Conservation (phyloP, 2,888 invertebrate genomes). For the Acleris laterana region DNA sequence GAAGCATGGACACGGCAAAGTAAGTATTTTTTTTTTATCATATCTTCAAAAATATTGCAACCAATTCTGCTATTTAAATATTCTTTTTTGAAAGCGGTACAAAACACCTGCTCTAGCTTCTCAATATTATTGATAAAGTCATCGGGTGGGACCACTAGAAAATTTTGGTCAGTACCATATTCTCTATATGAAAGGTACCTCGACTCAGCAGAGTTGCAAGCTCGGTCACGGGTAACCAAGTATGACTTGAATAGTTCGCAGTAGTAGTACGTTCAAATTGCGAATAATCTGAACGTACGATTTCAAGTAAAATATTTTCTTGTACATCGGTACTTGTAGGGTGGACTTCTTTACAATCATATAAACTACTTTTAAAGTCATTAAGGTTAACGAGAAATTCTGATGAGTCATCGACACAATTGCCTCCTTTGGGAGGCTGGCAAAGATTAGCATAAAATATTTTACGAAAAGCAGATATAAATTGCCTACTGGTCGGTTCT, state of each 20-base stretch:
- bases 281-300: constrained; percentile 26
- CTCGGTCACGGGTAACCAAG: neutral
- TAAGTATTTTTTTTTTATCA: constrained; percentile 20
- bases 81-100: constrained; percentile 9
- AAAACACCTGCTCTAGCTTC: constrained; percentile 29
- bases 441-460: constrained; percentile 14
- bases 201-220: neutral
- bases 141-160: constrained; percentile 7
- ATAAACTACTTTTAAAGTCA: constrained; percentile 8
- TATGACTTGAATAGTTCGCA: neutral
- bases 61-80: constrained; percentile 26
- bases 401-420: constrained; percentile 35
- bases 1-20: constrained; percentile 29
- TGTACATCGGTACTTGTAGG: neutral
- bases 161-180: neutral
- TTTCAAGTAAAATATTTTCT: constrained; percentile 1
- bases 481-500: constrained; percentile 23
- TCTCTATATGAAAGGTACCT: neutral
- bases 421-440: constrained; percentile 35
- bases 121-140: constrained; percentile 20
- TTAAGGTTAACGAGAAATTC: constrained; percentile 24
- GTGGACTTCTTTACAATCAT: constrained; percentile 16
- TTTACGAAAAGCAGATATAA: constrained; percentile 25
- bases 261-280: too few species aligned
- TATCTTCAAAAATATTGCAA: constrained; percentile 17